Conservation (phyloP, 2,888 invertebrate species). For the Folsomia manolachei region DNA sequence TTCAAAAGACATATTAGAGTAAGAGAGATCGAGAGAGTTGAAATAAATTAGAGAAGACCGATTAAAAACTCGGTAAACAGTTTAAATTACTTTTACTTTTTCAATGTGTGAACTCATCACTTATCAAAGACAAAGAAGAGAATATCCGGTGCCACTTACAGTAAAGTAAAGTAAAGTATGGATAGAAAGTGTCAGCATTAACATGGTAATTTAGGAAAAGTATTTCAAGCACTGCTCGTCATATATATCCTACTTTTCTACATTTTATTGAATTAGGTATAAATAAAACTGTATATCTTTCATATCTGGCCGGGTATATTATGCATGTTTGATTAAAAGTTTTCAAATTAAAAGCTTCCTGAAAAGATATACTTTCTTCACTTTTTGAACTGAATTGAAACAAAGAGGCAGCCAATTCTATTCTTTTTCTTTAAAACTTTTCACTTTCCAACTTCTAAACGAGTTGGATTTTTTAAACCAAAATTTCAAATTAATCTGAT, state of each 20-base stretch:
- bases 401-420: background rate
- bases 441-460: background rate
- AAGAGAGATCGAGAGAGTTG: background rate
- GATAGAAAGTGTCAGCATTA: background rate
- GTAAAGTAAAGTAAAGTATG: too few relatives aligned
- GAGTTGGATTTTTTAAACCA: background rate
- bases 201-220: background rate
- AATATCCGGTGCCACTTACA: background rate
- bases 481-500: background rate
- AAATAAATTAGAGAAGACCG: background rate
- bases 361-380: background rate
- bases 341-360: background rate
- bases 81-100: background rate
- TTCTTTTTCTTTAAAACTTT: background rate
- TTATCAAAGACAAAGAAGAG: background rate
- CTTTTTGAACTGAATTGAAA: background rate
- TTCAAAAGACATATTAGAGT: too few relatives aligned
- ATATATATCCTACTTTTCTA: too few relatives aligned
- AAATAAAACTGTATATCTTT: background rate
- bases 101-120: background rate
- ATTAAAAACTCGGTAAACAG: background rate
- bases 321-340: background rate
- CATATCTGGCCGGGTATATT: background rate
- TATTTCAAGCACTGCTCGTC: too few relatives aligned
- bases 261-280: too few relatives aligned